Evolutionary conservation across 2,113 vertebrate species (phyloP).

Genomic region (Cheilinus undulatus): DNA sequence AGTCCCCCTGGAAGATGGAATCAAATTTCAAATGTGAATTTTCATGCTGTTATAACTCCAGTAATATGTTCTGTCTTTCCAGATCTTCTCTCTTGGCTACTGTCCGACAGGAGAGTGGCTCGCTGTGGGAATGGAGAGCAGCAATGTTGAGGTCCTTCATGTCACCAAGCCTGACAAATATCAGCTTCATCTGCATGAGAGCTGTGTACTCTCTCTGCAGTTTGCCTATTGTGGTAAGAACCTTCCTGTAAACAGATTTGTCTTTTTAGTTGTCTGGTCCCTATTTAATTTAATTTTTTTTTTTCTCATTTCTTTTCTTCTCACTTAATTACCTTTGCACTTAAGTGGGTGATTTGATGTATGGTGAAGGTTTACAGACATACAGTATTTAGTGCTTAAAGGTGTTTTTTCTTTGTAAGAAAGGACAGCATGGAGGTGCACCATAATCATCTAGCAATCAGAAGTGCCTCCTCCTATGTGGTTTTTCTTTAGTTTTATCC

Average conservation of each 20-base stretch:
- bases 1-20: background rate
- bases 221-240: conserved; percentile 95
- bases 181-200: conserved; percentile 97
- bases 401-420: too few species aligned
- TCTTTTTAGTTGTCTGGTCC: background rate
- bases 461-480: background rate
- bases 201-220: conserved; percentile 97
- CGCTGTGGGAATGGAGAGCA: conserved; percentile 98
- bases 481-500: background rate
- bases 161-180: conserved; percentile 98
- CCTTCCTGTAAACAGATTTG: background rate
- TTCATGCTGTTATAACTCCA: background rate
- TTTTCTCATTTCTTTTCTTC: too few species aligned
- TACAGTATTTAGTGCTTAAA: too few species aligned
- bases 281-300: too few species aligned
- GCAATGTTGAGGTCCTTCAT: conserved; percentile 97
- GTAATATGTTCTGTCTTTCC: background rate
- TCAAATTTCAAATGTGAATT: background rate
- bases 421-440: too few species aligned
- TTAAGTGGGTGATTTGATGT: background rate
- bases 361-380: too few species aligned
- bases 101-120: conserved; percentile 98
- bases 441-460: background rate
- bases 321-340: background rate
- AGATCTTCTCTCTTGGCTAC: conserved; percentile 98